Percentiles rank a stretch among this genome's conserved stretches.
Conservation (phyloP, 2,797 vertebrate species). For the Brachyrhaphis roseni region DNA sequence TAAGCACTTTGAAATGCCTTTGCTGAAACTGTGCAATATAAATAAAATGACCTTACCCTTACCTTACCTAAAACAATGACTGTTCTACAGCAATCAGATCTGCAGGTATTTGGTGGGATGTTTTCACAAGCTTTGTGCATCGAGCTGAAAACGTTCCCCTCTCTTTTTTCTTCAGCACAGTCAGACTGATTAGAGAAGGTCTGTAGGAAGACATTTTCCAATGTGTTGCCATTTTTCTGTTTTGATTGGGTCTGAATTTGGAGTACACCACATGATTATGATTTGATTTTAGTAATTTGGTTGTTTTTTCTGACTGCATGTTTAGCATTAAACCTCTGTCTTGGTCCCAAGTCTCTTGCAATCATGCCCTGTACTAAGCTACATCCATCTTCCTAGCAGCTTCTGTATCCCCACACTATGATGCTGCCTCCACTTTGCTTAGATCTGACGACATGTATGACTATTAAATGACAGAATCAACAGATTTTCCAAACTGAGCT, state of each 20-base stretch:
- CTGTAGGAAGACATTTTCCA: neutral
- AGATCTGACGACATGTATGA: neutral
- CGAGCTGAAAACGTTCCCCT: too few species aligned
- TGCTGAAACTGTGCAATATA: too few species aligned
- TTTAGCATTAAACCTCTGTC: neutral
- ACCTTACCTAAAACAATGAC: too few species aligned
- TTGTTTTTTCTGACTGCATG: neutral
- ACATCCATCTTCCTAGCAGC: neutral
- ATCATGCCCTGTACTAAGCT: neutral
- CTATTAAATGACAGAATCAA: neutral
- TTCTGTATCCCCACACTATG: neutral
- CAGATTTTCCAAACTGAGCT: neutral
- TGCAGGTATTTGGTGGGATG: neutral
- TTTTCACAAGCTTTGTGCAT: neutral
- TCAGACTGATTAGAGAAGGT: neutral
- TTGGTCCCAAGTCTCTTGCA: neutral
- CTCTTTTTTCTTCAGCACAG: neutral
- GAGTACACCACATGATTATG: neutral
- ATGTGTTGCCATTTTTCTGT: neutral
- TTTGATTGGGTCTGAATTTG: neutral
- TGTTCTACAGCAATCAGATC: neutral
- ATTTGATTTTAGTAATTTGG: neutral
- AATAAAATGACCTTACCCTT: too few species aligned
- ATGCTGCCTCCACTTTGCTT: neutral
- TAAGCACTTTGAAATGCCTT: too few species aligned